These are phyloP conservation scores for Drosophila recens DNA, from an alignment of 2,888 invertebrate genomes.

Conservation along the genomic window DNA sequence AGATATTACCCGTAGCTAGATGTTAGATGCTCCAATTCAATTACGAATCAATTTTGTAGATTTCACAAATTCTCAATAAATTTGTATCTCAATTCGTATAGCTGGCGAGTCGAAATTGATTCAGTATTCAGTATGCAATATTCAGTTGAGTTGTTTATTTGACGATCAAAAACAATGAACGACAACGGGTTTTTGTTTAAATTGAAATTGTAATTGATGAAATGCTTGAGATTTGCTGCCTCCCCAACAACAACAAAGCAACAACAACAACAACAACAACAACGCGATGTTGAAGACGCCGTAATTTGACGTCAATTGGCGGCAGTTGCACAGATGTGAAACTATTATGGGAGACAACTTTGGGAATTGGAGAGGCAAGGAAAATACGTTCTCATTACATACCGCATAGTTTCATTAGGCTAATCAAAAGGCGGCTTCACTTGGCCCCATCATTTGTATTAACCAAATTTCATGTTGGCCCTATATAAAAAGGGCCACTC, in stretches of 20 bases:
- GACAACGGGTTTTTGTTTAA: conserved; percentile 63
- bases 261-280: conserved; percentile 14
- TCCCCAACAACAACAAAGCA: conserved; percentile 18
- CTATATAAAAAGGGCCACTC: conserved; percentile 35
- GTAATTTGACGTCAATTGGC: conserved; percentile 80
- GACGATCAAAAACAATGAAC: conserved; percentile 59
- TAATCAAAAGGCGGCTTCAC: conserved; percentile 71
- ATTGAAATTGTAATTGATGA: conserved; percentile 83
- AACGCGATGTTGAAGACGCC: conserved; percentile 27
- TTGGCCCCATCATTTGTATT: conserved; percentile 55
- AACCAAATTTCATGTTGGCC: conserved; percentile 70
- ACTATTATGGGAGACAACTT: neutral
- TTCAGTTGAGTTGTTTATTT: conserved; percentile 61
- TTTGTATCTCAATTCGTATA: conserved; percentile 69
- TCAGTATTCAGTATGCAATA: conserved; percentile 36
- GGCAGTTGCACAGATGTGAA: conserved; percentile 48
- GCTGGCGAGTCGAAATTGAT: conserved; percentile 63
- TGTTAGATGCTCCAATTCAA: conserved; percentile 30
- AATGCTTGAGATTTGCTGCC: conserved; percentile 72
- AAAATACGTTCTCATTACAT: conserved; percentile 30
- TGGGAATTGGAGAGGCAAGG: neutral
- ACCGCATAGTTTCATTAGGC: conserved; percentile 79
- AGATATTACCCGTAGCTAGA: neutral
- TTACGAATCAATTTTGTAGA: conserved; percentile 21
- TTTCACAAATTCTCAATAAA: conserved; percentile 40